Base-by-base conservation (phyloP, 2,113 vertebrate genomes). In the Phaethon lepturus region DNA sequence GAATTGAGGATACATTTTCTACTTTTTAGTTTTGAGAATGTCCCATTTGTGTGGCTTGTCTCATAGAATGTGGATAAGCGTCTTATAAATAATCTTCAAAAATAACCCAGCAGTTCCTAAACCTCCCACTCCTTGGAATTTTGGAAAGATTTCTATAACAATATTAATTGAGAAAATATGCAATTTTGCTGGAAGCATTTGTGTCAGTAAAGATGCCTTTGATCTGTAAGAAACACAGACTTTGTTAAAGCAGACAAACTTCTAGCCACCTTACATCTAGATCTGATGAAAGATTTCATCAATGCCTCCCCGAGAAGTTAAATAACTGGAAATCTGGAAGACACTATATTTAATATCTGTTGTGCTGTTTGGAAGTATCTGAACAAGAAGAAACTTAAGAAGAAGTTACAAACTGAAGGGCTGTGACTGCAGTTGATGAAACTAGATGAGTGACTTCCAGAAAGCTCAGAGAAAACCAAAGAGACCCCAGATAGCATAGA, bases 161-260 rank as follows among this genome's bases (percentile, higher is more conserved):
- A 45, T 67, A 87, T 71, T 91, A 91, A 93, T 78, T 92, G 69
- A 42, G 31, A 81, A 90, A 85, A 90, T 71, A 93, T 49, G 33
- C 18, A 74, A 38, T 63, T 4, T 0, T 71, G 17, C 38, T 85
- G 60, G 60, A 94, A 93, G 31, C 15, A 90, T 91, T 90, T 94
- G 28, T 91, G 52, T 20, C 40, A 31, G 38, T 81, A 93, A 89
- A 85, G 66, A 74, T 40, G 29, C 6, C n/a, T 95, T 79, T 91
- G 55, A 89, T 84, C 72, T 71, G 11, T 74, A 77, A 77, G 50
- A 86, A 76, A 62, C 11, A 74, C 42, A 62, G 44, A 58, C 14
- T 11, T 91, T 45, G 24, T 76, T 81, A 91, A 89, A 45, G 17
- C n/a, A 69, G 24, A 74, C 8, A 77, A 62, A 28, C 33, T 86